Evolutionary conservation across 2,888 invertebrate species (phyloP).

Genomic region (Epirrhoe alternata): DNA sequence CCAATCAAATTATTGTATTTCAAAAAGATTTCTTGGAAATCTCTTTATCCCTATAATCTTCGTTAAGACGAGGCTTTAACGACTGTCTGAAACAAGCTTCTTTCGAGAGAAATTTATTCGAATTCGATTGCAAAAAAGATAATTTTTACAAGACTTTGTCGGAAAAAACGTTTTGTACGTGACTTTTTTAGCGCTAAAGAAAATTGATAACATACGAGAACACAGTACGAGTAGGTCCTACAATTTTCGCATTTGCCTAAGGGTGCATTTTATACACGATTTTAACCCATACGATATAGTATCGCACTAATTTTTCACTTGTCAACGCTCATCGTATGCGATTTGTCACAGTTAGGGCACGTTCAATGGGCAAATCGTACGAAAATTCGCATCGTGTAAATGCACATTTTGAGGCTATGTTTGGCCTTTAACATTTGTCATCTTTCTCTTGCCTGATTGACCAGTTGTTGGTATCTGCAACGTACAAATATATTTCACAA

Average conservation of each 20-base stretch:
- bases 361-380: too few relatives aligned
- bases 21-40: slow-evolving; percentile 15
- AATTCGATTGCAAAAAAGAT: slow-evolving; percentile 20
- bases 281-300: too few relatives aligned
- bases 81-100: slow-evolving; percentile 24
- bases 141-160: slow-evolving; percentile 13
- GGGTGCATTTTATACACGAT: too few relatives aligned
- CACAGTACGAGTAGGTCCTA: background rate
- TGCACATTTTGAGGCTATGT: too few relatives aligned
- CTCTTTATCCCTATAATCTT: slow-evolving; percentile 23
- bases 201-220: background rate
- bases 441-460: too few relatives aligned
- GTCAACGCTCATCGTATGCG: too few relatives aligned
- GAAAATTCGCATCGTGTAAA: too few relatives aligned
- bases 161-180: slow-evolving; percentile 12
- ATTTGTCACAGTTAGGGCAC: too few relatives aligned
- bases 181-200: slow-evolving; percentile 5
- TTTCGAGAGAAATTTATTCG: slow-evolving; percentile 19
- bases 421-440: too few relatives aligned
- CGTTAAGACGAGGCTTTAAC: slow-evolving; percentile 18
- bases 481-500: too few relatives aligned
- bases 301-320: too few relatives aligned
- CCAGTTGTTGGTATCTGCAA: too few relatives aligned
- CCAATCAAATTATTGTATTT: slow-evolving; percentile 19
- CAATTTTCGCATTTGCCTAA: background rate